Conservation (phyloP, 2,797 vertebrate species). For the Anguilla obscura region DNA sequence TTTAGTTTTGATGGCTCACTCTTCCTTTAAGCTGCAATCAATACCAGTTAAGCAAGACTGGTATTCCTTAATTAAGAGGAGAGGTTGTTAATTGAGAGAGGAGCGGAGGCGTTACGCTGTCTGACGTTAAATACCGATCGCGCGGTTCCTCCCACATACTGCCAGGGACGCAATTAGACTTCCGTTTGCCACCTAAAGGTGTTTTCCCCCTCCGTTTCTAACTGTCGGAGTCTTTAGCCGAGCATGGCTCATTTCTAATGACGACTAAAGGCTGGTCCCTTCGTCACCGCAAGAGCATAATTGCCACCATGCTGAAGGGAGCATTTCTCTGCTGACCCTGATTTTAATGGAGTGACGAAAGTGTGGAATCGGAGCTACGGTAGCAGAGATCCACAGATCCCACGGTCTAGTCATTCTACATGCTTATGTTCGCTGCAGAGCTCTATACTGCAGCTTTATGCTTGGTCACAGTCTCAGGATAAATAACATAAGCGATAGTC, state of each 20-base stretch:
- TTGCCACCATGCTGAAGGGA: too few relatives aligned
- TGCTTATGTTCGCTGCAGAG: neutral
- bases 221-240: neutral
- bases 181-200: slow-evolving; percentile 71
- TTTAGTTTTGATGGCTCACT: slow-evolving; percentile 63
- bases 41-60: slow-evolving; percentile 75
- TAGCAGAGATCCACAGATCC: neutral
- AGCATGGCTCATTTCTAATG: neutral
- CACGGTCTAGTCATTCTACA: neutral
- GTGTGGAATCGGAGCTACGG: neutral
- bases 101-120: slow-evolving; percentile 72
- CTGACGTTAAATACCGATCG: slow-evolving; percentile 79
- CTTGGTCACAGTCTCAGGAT: neutral
- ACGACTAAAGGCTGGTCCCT: neutral
- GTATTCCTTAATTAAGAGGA: slow-evolving; percentile 76
- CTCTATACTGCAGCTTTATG: neutral
- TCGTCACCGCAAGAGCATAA: neutral
- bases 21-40: slow-evolving; percentile 70
- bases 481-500: neutral
- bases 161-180: slow-evolving; percentile 75
- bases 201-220: slow-evolving; percentile 62
- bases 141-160: slow-evolving; percentile 69
- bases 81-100: slow-evolving; percentile 74
- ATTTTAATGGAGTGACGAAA: neutral
- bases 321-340: neutral